These are phyloP conservation scores for Mormyrus proboscirostris DNA, from an alignment of 2,797 vertebrate species.

Conservation along the genomic window DNA sequence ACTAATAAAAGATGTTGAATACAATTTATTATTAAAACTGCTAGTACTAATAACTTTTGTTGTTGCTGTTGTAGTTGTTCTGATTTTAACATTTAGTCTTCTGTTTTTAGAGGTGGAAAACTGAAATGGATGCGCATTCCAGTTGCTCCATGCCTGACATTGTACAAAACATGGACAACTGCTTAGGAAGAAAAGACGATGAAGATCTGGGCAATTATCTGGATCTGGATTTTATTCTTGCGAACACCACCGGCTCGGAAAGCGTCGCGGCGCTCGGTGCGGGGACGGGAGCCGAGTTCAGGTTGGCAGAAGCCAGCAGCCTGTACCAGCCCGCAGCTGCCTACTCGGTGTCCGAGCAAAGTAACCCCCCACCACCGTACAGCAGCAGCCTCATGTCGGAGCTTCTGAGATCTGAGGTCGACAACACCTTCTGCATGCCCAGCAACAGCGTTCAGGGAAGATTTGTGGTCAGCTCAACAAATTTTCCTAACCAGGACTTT, in stretches of 20 bases:
- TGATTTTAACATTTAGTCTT: conserved; percentile 9
- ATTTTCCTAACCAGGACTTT: conserved; percentile 63
- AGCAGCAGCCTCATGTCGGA: conserved; percentile 72
- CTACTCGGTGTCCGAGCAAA: conserved; percentile 61
- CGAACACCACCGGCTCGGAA: conserved; percentile 76
- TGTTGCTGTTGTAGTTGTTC: not conserved
- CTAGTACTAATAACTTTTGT: not conserved
- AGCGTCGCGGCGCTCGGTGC: conserved; percentile 30
- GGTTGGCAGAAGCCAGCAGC: conserved; percentile 48
- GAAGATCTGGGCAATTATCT: conserved; percentile 84
- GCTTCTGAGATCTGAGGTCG: conserved; percentile 70
- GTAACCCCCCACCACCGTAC: conserved; percentile 74
- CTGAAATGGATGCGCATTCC: conserved; percentile 58
- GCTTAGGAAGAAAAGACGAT: conserved; percentile 70
- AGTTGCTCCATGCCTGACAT: conserved; percentile 65
- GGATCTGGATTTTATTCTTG: conserved; percentile 96
- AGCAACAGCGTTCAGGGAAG: conserved; percentile 67
- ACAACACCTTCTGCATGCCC: conserved; percentile 59
- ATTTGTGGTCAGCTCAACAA: conserved; percentile 69
- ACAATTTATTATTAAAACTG: not conserved
- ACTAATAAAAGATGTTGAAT: not conserved
- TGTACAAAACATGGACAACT: conserved; percentile 63
- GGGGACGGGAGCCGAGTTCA: conserved; percentile 55
- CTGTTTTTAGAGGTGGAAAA: conserved; percentile 72
- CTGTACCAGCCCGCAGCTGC: conserved; percentile 63